Evolutionary conservation across 2,113 vertebrate species (phyloP).

Genomic region (Burhinus oedicnemus): DNA sequence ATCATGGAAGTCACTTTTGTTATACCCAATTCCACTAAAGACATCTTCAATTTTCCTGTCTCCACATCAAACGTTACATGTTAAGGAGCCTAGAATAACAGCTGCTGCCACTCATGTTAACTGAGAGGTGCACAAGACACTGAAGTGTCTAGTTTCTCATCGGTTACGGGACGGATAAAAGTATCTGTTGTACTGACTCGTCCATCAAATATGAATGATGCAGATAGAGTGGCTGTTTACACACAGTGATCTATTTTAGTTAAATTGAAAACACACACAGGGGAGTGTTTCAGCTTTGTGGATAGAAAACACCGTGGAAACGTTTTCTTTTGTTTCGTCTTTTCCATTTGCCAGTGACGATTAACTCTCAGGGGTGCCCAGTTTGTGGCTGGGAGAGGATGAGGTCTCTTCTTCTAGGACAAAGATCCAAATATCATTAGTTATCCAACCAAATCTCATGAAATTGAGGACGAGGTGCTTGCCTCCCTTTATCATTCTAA

Average conservation of each 20-base stretch:
- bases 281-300: slow-evolving; percentile 33
- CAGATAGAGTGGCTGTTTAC: slow-evolving; percentile 76
- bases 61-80: not conserved
- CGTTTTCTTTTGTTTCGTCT: rapidly evolving
- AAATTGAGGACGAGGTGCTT: not conserved
- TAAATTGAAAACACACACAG: slow-evolving; percentile 61
- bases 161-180: slow-evolving; percentile 49
- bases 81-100: slow-evolving; percentile 54
- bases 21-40: not conserved
- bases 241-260: slow-evolving; percentile 77
- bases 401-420: not conserved
- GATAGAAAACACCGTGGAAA: slow-evolving; percentile 25
- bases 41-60: slow-evolving; percentile 27
- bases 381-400: not conserved
- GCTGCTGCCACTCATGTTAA: slow-evolving; percentile 67
- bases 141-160: slow-evolving; percentile 77
- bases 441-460: not conserved
- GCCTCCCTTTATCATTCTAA: not conserved
- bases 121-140: slow-evolving; percentile 66
- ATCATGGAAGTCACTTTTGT: not conserved
- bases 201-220: slow-evolving; percentile 86
- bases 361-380: not conserved
- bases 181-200: slow-evolving; percentile 80
- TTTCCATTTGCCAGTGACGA: not conserved
- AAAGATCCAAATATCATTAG: not conserved